A percentile compares a stretch with the other conserved stretches of the same genome.
Evolutionary conservation across 1,140 invertebrate species (phyloP).

Genomic region (Lethrus apterus): DNA sequence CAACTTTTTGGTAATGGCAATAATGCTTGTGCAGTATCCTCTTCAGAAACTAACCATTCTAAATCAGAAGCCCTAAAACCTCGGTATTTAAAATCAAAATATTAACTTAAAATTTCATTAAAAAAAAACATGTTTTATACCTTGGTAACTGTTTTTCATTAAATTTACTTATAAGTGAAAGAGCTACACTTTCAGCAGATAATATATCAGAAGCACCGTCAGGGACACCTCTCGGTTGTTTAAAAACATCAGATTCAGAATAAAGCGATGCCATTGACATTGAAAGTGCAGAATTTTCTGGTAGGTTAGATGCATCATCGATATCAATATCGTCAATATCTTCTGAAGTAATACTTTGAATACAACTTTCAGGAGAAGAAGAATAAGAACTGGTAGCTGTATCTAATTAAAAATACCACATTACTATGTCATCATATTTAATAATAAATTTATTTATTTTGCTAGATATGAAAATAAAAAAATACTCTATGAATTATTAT

Average conservation of each 20-base stretch:
- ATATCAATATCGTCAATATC: conserved; percentile 49
- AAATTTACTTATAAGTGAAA: conserved; percentile 69
- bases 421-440: too few species aligned
- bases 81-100: too few species aligned
- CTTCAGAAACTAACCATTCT: conserved; percentile 76
- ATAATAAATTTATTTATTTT: too few species aligned
- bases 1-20: conserved; percentile 68
- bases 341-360: conserved; percentile 47
- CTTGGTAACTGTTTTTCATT: conserved; percentile 66
- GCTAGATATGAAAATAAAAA: too few species aligned
- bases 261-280: conserved; percentile 58
- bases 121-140: conserved; percentile 15
- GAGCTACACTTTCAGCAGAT: conserved; percentile 72
- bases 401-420: too few species aligned
- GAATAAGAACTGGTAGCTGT: conserved; percentile 43
- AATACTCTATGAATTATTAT: too few species aligned
- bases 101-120: not conserved
- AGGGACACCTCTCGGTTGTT: conserved; percentile 36
- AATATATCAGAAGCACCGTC: conserved; percentile 43
- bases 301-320: conserved; percentile 43
- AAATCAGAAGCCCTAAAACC: conserved; percentile 63
- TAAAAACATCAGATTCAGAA: conserved; percentile 49
- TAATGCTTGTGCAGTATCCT: conserved; percentile 69
- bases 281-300: conserved; percentile 45
- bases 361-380: conserved; percentile 44